Evolutionary conservation across 1,140 invertebrate species (phyloP).

Genomic region (Caligus rogercresseyi): DNA sequence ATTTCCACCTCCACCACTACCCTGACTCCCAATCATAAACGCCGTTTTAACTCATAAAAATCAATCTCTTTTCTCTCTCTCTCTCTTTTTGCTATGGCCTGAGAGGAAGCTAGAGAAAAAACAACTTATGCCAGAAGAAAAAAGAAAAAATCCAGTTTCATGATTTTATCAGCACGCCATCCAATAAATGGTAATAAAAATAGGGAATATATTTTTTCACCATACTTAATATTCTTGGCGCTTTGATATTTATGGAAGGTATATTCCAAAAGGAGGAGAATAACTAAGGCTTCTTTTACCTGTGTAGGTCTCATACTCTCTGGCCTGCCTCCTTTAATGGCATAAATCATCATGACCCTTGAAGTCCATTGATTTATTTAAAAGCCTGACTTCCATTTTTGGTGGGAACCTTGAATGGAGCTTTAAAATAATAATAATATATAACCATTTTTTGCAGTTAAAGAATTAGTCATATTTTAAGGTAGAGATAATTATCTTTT

Average conservation of each 20-base stretch:
- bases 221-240: not conserved
- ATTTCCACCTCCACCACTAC: too few relatives aligned
- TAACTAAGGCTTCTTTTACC: too few relatives aligned
- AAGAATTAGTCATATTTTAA: too few relatives aligned
- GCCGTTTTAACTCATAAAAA: not conserved
- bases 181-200: not conserved
- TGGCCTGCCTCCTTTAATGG: not conserved
- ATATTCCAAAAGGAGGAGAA: not conserved
- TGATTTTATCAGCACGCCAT: not conserved
- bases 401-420: too few relatives aligned
- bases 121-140: not conserved
- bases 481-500: too few relatives aligned
- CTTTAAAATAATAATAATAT: too few relatives aligned
- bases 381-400: too few relatives aligned
- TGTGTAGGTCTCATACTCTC: not conserved
- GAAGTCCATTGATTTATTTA: not conserved
- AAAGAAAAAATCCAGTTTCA: not conserved
- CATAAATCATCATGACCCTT: not conserved
- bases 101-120: not conserved
- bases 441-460: too few relatives aligned
- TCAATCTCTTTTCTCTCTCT: too few relatives aligned
- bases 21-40: too few relatives aligned
- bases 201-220: not conserved
- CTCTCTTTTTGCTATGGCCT: too few relatives aligned
- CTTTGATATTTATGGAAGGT: not conserved